A percentile compares a stretch with the other conserved stretches of the same genome.
Conservation (phyloP, 2,797 vertebrate genomes). For the Linurgus olivaceus region DNA sequence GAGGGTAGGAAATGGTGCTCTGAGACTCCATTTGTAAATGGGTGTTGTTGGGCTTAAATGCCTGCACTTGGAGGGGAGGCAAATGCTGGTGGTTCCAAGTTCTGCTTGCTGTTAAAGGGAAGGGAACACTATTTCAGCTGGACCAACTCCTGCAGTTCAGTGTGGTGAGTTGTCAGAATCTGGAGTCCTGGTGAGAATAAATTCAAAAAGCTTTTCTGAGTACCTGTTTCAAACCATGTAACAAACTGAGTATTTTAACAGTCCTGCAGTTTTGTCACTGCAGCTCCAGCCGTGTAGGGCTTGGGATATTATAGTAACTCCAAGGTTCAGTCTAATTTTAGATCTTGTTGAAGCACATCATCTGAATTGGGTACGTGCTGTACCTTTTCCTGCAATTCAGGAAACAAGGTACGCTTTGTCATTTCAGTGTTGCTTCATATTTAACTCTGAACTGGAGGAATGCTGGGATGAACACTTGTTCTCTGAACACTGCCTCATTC, state of each 20-base stretch:
- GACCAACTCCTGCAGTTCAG: background rate
- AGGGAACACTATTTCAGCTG: background rate
- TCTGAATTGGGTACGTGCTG: background rate
- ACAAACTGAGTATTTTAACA: background rate
- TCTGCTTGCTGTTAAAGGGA: background rate
- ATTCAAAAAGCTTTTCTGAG: background rate
- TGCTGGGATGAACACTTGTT: background rate
- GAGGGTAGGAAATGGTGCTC: background rate
- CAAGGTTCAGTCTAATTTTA: slow-evolving; percentile 68
- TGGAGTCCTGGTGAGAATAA: background rate
- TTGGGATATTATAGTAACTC: slow-evolving; percentile 17
- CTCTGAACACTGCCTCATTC: background rate
- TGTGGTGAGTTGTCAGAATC: background rate
- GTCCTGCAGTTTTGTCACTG: background rate
- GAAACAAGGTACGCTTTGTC: slow-evolving; percentile 40
- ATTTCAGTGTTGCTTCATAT: slow-evolving; percentile 39
- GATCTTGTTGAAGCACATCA: slow-evolving; percentile 26
- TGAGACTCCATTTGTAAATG: background rate
- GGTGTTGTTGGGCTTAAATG: background rate
- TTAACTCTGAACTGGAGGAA: slow-evolving; percentile 25
- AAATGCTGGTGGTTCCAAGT: background rate
- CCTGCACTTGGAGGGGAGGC: background rate
- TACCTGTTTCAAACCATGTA: accelerated
- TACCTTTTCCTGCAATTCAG: slow-evolving; percentile 39
- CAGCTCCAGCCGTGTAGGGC: background rate